Evolutionary conservation across 1,140 invertebrate species (phyloP), one percentile per base, ranked within the genome.

Genomic region (Drosophila nikananu): DNA sequence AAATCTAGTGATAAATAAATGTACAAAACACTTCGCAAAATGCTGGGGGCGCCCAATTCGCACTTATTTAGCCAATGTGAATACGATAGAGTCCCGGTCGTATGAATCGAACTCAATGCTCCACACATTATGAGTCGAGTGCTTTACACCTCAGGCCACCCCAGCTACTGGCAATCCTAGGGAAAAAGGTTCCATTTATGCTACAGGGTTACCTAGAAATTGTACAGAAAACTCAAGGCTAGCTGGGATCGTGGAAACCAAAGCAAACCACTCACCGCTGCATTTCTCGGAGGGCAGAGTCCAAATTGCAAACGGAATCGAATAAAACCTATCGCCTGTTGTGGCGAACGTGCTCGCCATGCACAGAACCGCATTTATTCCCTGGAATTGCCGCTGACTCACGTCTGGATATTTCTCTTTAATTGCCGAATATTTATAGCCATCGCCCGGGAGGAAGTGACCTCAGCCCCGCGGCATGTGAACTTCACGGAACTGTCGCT

Each of bases 401-500:
- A 30, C 27, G 10, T 17, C 17, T 52, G 10, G 2, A n/a, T 15
- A 19, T 32, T 19, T 19, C 12, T 13, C 2, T 52, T 32, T 60
- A 48, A 2, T 62, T 41, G 2, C 30, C 27, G 7, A 27, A n/a
- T 32, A 63, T 37, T 52, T 57, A 15, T 65, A 52, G 65, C 41
- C 13, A 13, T 78, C 57, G 39, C 46, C 76, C 68, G 78, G 82
- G 82, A 81, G 82, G 82, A 84, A 70, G 79, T 76, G 62, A 44
- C n/a, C 66, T 25, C 39, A 23, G 27, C 48, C 0, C 39, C 3
- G 10, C 37, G 32, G 21, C 73, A 74, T 64, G 65, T 75, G 1
- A 82, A 83, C 49, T 86, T 73, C n/a, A 89, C 77, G 55, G 66
- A 86, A 23, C 64, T 91, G 4, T 87, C 86, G 9, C 66, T 77